These are phyloP conservation scores for Microtus montanus DNA, from an alignment of 2,113 vertebrate genomes.

Conservation along the genomic window DNA sequence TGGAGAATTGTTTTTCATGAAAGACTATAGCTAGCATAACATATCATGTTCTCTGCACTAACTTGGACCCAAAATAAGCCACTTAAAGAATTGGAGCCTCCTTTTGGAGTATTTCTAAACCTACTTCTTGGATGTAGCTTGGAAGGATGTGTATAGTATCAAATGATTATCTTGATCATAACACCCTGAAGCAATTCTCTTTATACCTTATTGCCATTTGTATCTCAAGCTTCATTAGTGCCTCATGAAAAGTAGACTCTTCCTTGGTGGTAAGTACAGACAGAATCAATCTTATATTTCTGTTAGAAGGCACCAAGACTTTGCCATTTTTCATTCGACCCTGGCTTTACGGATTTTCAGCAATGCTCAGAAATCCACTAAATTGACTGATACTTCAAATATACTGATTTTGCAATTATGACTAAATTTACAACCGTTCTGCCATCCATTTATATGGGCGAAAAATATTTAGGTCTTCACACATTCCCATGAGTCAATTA, in stretches of 20 bases:
- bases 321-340: background rate
- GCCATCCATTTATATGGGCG: background rate
- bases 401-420: background rate
- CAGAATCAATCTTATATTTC: background rate
- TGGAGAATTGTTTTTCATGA: background rate
- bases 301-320: background rate
- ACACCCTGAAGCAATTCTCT: background rate
- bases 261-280: background rate
- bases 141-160: background rate
- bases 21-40: background rate
- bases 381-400: conserved; percentile 28
- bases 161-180: background rate
- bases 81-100: background rate
- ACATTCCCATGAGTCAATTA: background rate
- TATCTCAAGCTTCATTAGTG: background rate
- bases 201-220: conserved; percentile 4
- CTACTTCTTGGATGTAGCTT: background rate
- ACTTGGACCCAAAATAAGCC: background rate
- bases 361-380: background rate
- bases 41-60: background rate
- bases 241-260: background rate
- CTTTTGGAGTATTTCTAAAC: background rate
- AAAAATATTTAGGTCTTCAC: conserved; percentile 9
- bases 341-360: background rate
- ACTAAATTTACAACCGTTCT: background rate